Evolutionary conservation across 2,797 vertebrate genomes (phyloP).

Genomic region (Gobio occitaniae): DNA sequence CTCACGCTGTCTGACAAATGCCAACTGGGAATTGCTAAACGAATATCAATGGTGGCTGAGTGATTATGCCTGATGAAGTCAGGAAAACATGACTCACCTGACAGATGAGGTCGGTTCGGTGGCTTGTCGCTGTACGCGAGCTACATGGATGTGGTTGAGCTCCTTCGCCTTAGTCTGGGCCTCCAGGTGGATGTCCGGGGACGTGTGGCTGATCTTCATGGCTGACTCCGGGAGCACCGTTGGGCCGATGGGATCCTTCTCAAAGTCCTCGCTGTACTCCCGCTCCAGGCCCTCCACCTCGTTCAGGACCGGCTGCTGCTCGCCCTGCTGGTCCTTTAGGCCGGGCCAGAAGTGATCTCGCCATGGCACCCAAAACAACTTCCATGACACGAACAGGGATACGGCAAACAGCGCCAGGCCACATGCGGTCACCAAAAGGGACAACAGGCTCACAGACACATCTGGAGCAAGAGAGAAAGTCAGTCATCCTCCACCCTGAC

Average conservation of each 20-base stretch:
- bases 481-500: neutral
- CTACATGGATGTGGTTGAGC: conserved; percentile 82
- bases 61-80: conserved; percentile 4
- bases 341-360: conserved; percentile 87
- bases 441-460: conserved; percentile 87
- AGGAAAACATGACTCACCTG: conserved; percentile 77
- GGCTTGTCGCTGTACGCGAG: conserved; percentile 90
- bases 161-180: conserved; percentile 84
- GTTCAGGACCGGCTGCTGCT: conserved; percentile 85
- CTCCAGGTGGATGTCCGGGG: conserved; percentile 92
- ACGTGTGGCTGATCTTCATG: conserved; percentile 98
- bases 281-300: conserved; percentile 89
- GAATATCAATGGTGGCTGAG: conserved; percentile 32
- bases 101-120: conserved; percentile 93
- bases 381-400: conserved; percentile 98
- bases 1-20: conserved; percentile 39
- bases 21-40: conserved; percentile 31
- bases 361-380: conserved; percentile 97
- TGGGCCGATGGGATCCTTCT: conserved; percentile 80
- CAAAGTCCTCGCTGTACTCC: conserved; percentile 90
- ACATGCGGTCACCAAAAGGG: conserved; percentile 94
- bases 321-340: conserved; percentile 87
- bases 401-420: conserved; percentile 95
- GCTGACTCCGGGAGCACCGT: conserved; percentile 81
- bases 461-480: conserved; percentile 49